A percentile compares a stretch with the other conserved stretches of the same genome.
Conservation (phyloP, 1,140 invertebrate species). For the Cyphomyrmex costatus region DNA sequence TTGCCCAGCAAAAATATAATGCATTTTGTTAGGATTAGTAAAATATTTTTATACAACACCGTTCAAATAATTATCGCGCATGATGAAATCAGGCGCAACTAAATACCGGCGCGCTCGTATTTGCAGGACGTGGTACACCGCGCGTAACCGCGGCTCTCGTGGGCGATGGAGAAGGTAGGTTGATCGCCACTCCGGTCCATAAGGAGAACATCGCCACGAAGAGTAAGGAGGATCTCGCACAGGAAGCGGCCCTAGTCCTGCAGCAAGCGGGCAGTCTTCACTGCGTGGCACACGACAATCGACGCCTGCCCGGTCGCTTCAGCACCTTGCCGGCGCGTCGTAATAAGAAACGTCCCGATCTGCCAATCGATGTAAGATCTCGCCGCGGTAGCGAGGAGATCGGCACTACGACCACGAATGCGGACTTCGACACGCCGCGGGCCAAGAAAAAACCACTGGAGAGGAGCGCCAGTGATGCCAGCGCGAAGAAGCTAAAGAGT, state of each 20-base stretch:
- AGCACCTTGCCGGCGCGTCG: slow-evolving; percentile 88
- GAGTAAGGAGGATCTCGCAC: slow-evolving; percentile 89
- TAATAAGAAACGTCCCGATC: slow-evolving; percentile 86
- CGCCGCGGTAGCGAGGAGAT: slow-evolving; percentile 81
- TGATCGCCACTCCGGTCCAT: slow-evolving; percentile 87
- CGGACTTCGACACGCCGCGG: slow-evolving; percentile 76
- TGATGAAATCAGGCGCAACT: background rate
- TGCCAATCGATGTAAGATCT: slow-evolving; percentile 77
- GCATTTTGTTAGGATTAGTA: background rate
- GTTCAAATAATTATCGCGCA: background rate
- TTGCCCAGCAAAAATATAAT: background rate
- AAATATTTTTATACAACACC: background rate
- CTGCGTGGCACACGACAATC: slow-evolving; percentile 87
- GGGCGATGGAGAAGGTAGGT: slow-evolving; percentile 85
- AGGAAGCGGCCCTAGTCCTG: slow-evolving; percentile 91
- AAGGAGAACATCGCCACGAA: slow-evolving; percentile 89
- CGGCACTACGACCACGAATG: slow-evolving; percentile 66
- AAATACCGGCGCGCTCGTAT: slow-evolving; percentile 45
- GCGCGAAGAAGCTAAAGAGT: slow-evolving; percentile 81
- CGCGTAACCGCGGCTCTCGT: slow-evolving; percentile 83
- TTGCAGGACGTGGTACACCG: slow-evolving; percentile 84
- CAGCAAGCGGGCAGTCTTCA: slow-evolving; percentile 89
- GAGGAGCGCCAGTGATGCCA: slow-evolving; percentile 91
- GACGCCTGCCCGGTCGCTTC: slow-evolving; percentile 88
- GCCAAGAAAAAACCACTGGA: slow-evolving; percentile 84